Conservation (phyloP, 2,113 vertebrate genomes). For the Cyanistes caeruleus region DNA sequence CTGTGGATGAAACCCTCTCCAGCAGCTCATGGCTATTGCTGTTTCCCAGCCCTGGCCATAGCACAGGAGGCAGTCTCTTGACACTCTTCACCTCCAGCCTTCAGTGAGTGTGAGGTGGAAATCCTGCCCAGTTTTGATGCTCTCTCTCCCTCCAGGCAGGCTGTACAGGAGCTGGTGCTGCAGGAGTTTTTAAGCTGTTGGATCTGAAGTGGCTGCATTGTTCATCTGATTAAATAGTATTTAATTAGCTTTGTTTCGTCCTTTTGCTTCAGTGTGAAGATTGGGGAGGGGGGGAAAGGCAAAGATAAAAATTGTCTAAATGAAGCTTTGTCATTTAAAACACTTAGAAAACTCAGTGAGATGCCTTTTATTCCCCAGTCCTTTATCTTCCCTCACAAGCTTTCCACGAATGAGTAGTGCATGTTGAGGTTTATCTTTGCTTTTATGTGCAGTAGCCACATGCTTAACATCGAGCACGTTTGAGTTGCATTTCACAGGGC, state of each 20-base stretch:
- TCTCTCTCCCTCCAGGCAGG: neutral
- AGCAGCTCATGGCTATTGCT: neutral
- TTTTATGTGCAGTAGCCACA: constrained; percentile 80
- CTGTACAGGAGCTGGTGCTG: neutral
- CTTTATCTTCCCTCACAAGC: constrained; percentile 79
- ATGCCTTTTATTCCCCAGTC: constrained; percentile 71
- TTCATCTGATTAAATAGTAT: constrained; percentile 71
- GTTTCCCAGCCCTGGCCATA: neutral
- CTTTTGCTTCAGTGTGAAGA: constrained; percentile 70
- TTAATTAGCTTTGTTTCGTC: constrained; percentile 71
- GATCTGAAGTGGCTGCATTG: constrained; percentile 55
- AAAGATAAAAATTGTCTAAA: constrained; percentile 60
- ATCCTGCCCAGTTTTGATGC: neutral
- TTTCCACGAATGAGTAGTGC: constrained; percentile 71
- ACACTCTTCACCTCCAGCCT: neutral
- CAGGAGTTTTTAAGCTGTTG: constrained; percentile 8
- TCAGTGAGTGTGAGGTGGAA: neutral
- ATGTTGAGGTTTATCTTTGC: constrained; percentile 80
- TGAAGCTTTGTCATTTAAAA: constrained; percentile 75
- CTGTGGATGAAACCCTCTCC: neutral
- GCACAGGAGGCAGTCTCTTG: neutral
- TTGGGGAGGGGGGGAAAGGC: neutral
- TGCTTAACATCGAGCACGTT: constrained; percentile 77
- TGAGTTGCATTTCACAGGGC: constrained; percentile 79
- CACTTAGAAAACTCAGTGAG: constrained; percentile 73